Conservation (phyloP, 1,140 invertebrate genomes). For the Drosophila tani region DNA sequence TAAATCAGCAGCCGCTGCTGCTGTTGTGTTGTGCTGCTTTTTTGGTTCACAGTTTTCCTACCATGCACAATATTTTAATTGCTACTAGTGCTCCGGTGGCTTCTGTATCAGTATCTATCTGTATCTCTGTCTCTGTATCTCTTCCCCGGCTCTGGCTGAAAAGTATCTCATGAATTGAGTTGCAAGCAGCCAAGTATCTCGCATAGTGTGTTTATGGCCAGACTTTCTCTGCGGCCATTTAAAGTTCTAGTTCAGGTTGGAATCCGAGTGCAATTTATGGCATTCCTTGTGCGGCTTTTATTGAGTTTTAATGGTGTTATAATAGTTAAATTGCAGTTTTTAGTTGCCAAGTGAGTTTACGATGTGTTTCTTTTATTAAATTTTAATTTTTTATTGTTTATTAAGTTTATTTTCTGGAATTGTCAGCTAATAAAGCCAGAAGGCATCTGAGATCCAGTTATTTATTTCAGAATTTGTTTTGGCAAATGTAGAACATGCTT, state of each 20-base stretch:
- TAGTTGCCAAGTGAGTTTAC: background rate
- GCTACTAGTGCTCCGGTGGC: constrained; percentile 32
- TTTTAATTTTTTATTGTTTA: no score
- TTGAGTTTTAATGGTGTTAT: background rate
- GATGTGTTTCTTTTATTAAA: background rate
- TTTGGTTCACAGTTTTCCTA: constrained; percentile 40
- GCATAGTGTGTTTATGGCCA: constrained; percentile 23
- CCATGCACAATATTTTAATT: constrained; percentile 73
- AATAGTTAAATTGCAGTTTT: background rate
- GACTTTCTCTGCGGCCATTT: constrained; percentile 38
- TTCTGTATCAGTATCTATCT: constrained; percentile 24
- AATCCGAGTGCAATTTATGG: constrained; percentile 18
- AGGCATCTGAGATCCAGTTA: background rate
- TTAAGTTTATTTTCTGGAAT: background rate
- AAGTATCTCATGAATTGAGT: constrained; percentile 50
- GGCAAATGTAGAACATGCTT: no score
- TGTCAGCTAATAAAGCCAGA: background rate
- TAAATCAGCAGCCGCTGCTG: constrained; percentile 65
- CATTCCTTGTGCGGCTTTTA: constrained; percentile 13
- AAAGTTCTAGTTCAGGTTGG: constrained; percentile 26
- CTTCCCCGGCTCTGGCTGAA: constrained; percentile 10
- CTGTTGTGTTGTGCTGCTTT: constrained; percentile 14
- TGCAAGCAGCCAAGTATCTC: constrained; percentile 28
- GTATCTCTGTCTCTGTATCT: constrained; percentile 11
- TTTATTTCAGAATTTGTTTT: background rate